These are phyloP conservation scores for Paramormyrops kingsleyae DNA, from an alignment of 2,113 vertebrate genomes.

Conservation along the genomic window DNA sequence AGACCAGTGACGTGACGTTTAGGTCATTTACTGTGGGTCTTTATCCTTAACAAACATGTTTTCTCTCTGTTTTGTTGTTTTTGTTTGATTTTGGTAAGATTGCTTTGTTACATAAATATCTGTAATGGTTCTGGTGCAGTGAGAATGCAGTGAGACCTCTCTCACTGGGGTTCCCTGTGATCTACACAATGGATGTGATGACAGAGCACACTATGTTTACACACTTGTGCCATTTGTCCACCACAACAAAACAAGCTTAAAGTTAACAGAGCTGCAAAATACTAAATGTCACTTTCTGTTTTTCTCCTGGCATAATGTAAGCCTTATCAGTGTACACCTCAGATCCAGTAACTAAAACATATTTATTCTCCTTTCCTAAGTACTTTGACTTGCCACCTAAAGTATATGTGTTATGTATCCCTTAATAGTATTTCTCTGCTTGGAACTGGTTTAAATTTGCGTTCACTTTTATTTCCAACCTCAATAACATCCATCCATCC, in stretches of 20 bases:
- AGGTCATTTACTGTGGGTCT: constrained; percentile 18
- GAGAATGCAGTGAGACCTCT: neutral
- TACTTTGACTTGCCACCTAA: neutral
- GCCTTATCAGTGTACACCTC: neutral
- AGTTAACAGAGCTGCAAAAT: neutral
- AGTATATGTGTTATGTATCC: neutral
- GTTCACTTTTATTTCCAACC: neutral
- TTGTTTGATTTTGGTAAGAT: constrained; percentile 6
- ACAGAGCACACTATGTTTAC: constrained; percentile 24
- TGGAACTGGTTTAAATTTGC: neutral
- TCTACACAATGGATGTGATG: constrained; percentile 23
- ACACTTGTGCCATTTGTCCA: neutral
- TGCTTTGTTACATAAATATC: constrained; percentile 26
- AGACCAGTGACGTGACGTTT: neutral
- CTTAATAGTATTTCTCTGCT: neutral
- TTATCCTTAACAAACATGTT: constrained; percentile 29
- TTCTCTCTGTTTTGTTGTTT: constrained; percentile 20
- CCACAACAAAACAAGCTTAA: neutral
- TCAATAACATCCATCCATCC: neutral
- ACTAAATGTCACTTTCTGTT: neutral
- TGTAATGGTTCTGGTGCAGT: constrained; percentile 7
- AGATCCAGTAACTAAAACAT: neutral
- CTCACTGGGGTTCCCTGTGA: neutral
- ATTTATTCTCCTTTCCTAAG: neutral
- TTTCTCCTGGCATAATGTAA: neutral